These are phyloP conservation scores for Phallusia fumigata DNA, from an alignment of 23 tunicate genomes.

Conservation along the genomic window DNA sequence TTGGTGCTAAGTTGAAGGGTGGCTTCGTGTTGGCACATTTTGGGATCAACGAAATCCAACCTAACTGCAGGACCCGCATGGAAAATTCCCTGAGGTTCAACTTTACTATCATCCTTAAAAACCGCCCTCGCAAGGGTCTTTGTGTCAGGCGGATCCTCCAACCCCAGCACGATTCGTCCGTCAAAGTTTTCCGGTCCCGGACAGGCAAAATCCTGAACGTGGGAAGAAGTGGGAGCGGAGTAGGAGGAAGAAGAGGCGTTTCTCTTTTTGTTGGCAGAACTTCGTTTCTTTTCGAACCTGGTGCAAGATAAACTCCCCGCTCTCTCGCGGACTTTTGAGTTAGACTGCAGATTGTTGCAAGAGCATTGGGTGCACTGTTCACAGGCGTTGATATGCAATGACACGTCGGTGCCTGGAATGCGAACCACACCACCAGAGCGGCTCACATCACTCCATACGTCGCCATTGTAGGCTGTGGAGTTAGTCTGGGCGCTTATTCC, in stretches of 20 bases:
- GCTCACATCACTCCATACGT: constrained; percentile 57
- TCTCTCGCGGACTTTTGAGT: neutral
- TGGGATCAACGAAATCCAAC: constrained; percentile 27
- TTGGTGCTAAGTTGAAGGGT: constrained; percentile 50
- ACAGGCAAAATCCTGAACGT: constrained; percentile 28
- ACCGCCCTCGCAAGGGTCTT: neutral
- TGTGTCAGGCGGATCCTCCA: constrained; percentile 65
- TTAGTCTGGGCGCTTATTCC: neutral
- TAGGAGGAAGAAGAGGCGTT: neutral
- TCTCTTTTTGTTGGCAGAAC: neutral
- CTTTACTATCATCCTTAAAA: neutral
- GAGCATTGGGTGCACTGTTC: neutral
- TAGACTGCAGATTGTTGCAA: neutral
- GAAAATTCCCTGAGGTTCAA: neutral
- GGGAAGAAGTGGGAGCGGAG: neutral
- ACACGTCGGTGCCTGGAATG: constrained; percentile 56
- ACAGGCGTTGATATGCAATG: constrained; percentile 40
- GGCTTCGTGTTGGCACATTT: constrained; percentile 26
- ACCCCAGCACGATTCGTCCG: constrained; percentile 55
- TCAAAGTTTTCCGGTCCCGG: constrained; percentile 23
- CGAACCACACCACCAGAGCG: constrained; percentile 57
- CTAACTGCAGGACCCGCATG: constrained; percentile 69
- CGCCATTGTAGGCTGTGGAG: constrained; percentile 25
- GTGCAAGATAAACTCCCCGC: neutral
- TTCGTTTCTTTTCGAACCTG: neutral